phyloP scores from a whole-genome alignment of 2,888 invertebrate species.

The Meghimatium bilineatum region DNA sequence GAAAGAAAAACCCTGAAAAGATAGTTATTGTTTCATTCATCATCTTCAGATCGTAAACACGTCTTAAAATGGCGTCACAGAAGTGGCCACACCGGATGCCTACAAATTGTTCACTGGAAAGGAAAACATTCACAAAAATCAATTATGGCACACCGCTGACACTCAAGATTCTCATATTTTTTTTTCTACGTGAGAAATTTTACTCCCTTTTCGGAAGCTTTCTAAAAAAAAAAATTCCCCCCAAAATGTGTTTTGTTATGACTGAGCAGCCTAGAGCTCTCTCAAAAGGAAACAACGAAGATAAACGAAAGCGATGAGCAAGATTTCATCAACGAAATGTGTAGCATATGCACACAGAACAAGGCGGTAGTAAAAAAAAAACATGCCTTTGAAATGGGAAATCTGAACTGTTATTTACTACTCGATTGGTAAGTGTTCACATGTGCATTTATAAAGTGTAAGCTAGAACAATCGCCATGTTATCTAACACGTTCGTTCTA shows the following conservation, averaged over 20 bases:
- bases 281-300: neutral
- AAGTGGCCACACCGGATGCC: slow-evolving; percentile 13
- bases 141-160: neutral
- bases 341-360: neutral
- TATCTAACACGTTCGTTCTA: no score
- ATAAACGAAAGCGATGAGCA: neutral
- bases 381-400: neutral
- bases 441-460: neutral
- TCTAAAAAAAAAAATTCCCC: no score
- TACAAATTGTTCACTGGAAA: neutral
- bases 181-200: neutral
- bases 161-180: neutral
- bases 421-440: neutral
- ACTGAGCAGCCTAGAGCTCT: neutral
- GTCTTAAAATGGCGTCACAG: neutral
- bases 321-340: neutral
- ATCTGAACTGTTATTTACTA: neutral
- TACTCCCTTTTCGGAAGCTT: neutral
- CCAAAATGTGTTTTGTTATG: slow-evolving; percentile 8
- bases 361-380: neutral
- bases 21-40: neutral
- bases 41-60: slow-evolving; percentile 4
- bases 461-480: no score
- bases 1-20: neutral
- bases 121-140: neutral